Evolutionary conservation across 2,113 vertebrate species (phyloP), one percentile per base, ranked within the genome.

Genomic region (Rhadina sibilatrix): DNA sequence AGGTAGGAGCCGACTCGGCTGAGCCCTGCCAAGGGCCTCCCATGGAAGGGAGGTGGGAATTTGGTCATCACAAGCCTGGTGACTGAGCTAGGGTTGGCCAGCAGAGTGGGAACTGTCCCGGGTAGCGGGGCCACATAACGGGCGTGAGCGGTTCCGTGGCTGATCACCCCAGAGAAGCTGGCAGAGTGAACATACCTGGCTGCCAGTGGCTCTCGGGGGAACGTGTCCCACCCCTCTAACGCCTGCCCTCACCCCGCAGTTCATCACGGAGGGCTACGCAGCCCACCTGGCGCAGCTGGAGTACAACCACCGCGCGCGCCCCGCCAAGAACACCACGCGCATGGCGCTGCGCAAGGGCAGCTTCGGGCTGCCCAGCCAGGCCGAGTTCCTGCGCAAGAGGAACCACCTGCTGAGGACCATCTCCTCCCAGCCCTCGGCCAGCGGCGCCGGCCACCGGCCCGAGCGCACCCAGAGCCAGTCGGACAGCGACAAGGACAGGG

Each of bases 281-380:
- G 98, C 99, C 72, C 99, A 99, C 98, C 98, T 99, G 75, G 99
- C 99, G 24, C 99, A 99, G 97, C 98, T 99, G 97, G 99, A 99
- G 97, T 99, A 99, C 97, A 98, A 95, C 94, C 99, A 99, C 96
- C 98, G 99, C 60, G 98, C 99, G 0, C 98, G 98, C 11, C 99
- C 99, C 0, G 98, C 99, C 94, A 99, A 99, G 97, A 98, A 99
- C 49, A 97, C 98, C 89, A 97, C 98, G 8, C 98, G 99, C 87
- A 99, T 99, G 98, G 99, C 98, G 3, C 98, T 99, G 82, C 98
- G 99, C 38, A 99, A 99, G 81, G 98, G 99, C 97, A 99, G 99
- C 98, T 99, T 99, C 0, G 99, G 99, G 9, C 97, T 99, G 92
- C 99, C 99, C 0, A 97, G 98, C 85, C 99, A 99, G 75, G 95